A percentile compares a stretch with the other conserved stretches of the same genome.
These are phyloP conservation scores for Pimephales promelas DNA, from an alignment of 2,113 vertebrate species.

Conservation along the genomic window DNA sequence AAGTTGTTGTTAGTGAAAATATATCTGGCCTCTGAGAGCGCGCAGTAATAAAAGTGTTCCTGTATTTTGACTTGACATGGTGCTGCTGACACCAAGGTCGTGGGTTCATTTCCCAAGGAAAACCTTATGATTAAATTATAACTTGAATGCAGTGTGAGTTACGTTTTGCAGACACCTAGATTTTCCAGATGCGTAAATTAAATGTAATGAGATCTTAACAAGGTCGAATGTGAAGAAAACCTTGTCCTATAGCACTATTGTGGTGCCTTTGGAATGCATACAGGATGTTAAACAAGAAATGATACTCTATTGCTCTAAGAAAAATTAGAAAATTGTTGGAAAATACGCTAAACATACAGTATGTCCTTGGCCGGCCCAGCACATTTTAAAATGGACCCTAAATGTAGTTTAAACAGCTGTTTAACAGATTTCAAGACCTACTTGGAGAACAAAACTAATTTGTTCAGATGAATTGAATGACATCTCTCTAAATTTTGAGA, in stretches of 20 bases:
- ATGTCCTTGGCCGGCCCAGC: not conserved
- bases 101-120: conserved; percentile 12
- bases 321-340: conserved; percentile 22
- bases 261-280: not conserved
- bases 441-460: conserved; percentile 18
- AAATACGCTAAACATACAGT: not conserved
- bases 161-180: conserved; percentile 8
- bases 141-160: not conserved
- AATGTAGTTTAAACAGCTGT: conserved; percentile 26
- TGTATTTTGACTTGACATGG: not conserved
- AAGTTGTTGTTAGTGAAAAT: not conserved
- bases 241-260: not conserved
- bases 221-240: not conserved
- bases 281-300: conserved; percentile 6
- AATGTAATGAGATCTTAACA: conserved; percentile 2
- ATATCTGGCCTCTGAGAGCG: not conserved
- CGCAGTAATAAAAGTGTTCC: not conserved
- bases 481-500: conserved; percentile 27
- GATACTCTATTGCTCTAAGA: not conserved
- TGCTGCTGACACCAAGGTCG: not conserved
- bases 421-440: conserved; percentile 29
- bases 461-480: conserved; percentile 37
- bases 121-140: conserved; percentile 2
- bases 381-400: not conserved
- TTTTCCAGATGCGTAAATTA: conserved; percentile 24